Base-by-base conservation (phyloP, 2,888 invertebrate genomes). In the Ellobium chinense region DNA sequence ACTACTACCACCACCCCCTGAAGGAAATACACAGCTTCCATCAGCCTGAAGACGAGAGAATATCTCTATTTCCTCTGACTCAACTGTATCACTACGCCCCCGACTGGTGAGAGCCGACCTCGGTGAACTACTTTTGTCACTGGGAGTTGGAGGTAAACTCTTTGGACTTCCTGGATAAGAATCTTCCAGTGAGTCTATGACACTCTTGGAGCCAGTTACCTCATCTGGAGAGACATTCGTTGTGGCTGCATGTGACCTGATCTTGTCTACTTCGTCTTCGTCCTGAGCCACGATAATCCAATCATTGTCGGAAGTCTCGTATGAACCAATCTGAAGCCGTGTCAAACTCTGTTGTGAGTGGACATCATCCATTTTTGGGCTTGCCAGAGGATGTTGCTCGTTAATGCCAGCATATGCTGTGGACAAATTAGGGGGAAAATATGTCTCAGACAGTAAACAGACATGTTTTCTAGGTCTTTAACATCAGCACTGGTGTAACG, bases 291-390 rank as follows among this genome's bases (percentile, higher is more conserved):
- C 60, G 29, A 80, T 80, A 21, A 80, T 58, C 74, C 73, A 73
- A 1, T 72, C 70, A 31, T 68, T 80, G 46, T 74, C 68, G 5
- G 27, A 18, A 18, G 74, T 31, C 60, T 80, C 80, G 29, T 65
- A 66, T 4, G 80, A 58, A 14, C 39, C 58, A 12, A 80, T n/a
- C 66, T 68, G 73, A n/a, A 80, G 58, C 24, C 68, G 27, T 14
- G 66, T 74, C 27, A 80, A 62, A n/a, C 80, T 79, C 31, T 66
- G n/a, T 24, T 80, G n/a, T 2, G 80, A 80, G 27, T 80, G 80
- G 4, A 80, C 58, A 56, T 74, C 74, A 29, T 74, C 68, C 46
- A 58, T 46, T 18, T n/a, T 29, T 1, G 80, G 74, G 2, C 73
- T 36, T 21, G 80, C 63, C 74, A 80, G 29, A 39, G 80, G 80